Evolutionary conservation across 1,140 invertebrate species (phyloP).

Genomic region (Trachymyrmex cornetzi): DNA sequence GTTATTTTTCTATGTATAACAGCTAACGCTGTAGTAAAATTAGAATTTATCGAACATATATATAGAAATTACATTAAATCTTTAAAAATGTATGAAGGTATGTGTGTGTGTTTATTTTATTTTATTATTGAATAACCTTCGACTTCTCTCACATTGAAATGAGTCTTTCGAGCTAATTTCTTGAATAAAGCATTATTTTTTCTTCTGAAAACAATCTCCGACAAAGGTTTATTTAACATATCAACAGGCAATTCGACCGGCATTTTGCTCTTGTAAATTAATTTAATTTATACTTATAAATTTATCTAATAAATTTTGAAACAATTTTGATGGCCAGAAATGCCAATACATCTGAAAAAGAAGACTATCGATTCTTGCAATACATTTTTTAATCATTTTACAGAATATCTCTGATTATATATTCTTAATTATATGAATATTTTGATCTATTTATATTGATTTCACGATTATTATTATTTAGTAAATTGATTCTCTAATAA

Average conservation of each 20-base stretch:
- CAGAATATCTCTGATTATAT: background rate
- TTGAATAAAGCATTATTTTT: conserved; percentile 80
- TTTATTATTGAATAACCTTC: conserved; percentile 80
- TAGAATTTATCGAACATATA: background rate
- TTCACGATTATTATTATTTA: background rate
- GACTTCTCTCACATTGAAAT: conserved; percentile 86
- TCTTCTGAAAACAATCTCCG: conserved; percentile 80
- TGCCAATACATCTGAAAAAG: conserved; percentile 15
- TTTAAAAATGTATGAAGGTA: background rate
- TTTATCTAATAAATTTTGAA: conserved; percentile 53
- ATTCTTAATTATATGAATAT: background rate
- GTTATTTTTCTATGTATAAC: conserved; percentile 83
- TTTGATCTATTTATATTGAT: background rate
- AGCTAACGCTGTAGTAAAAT: conserved; percentile 75
- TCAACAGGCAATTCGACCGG: conserved; percentile 75
- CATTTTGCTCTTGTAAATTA: conserved; percentile 75
- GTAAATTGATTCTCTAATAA: background rate
- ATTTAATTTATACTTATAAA: conserved; percentile 57
- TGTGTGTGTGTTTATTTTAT: conserved; percentile 1
- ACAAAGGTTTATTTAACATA: conserved; percentile 71
- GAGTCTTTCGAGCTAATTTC: conserved; percentile 80
- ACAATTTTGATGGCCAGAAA: background rate
- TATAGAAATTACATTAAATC: background rate
- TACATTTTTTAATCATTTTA: background rate
- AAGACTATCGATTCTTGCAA: background rate